phyloP scores from a whole-genome alignment of 2,888 invertebrate species.

The Harpalus rufipes region DNA sequence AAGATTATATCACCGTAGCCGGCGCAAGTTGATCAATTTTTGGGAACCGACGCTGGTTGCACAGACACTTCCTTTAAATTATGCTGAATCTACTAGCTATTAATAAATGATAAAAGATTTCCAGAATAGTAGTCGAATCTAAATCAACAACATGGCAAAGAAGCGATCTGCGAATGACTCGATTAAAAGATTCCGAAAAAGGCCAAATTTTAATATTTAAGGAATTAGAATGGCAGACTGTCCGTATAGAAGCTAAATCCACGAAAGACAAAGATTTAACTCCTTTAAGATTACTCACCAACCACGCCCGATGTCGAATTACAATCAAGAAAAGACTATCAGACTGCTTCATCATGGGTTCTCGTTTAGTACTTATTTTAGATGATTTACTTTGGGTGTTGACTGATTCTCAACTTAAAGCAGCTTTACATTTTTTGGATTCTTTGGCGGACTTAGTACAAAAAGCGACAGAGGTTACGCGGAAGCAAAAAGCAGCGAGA shows the following conservation, averaged over 20 bases:
- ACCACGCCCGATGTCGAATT: slow-evolving; percentile 95
- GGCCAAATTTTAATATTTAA: slow-evolving; percentile 97
- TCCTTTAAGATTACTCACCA: slow-evolving; percentile 94
- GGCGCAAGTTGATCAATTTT: too few relatives aligned
- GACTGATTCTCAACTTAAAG: slow-evolving; percentile 96
- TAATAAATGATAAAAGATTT: slow-evolving; percentile 82
- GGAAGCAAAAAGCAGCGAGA: slow-evolving; percentile 89
- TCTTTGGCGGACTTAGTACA: slow-evolving; percentile 91
- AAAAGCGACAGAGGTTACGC: slow-evolving; percentile 87
- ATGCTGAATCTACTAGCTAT: not conserved
- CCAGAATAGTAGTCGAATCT: slow-evolving; percentile 95
- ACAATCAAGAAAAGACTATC: slow-evolving; percentile 95
- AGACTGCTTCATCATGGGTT: slow-evolving; percentile 96
- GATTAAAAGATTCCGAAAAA: slow-evolving; percentile 92
- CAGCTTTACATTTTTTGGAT: slow-evolving; percentile 93
- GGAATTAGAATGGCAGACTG: slow-evolving; percentile 97
- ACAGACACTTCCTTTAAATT: slow-evolving; percentile 68
- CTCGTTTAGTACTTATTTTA: slow-evolving; percentile 93
- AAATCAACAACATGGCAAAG: slow-evolving; percentile 94
- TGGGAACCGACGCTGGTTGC: too few relatives aligned
- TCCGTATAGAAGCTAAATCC: slow-evolving; percentile 95
- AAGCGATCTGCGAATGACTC: slow-evolving; percentile 92
- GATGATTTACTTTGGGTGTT: slow-evolving; percentile 98
- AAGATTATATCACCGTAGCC: too few relatives aligned
- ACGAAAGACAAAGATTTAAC: slow-evolving; percentile 88